Conservation (phyloP, 2,797 vertebrate genomes). For the Phoxinus dragarum region DNA sequence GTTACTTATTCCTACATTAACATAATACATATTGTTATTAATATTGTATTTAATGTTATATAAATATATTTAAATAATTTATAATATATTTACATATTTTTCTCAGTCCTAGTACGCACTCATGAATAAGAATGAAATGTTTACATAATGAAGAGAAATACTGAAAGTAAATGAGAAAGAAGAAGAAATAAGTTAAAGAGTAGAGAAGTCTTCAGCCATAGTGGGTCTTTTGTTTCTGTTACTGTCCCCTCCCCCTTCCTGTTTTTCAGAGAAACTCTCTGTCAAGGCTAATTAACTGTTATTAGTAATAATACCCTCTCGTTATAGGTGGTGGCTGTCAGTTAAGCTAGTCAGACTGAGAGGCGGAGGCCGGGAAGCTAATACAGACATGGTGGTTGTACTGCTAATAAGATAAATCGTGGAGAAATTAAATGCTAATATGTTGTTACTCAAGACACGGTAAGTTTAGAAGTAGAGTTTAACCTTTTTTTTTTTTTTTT, state of each 20-base stretch:
- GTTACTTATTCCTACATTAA: not conserved
- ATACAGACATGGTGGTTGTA: constrained; percentile 51
- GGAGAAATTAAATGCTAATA: constrained; percentile 21
- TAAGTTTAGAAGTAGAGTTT: constrained; percentile 6
- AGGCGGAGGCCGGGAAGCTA: constrained; percentile 65
- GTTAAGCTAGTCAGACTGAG: constrained; percentile 52
- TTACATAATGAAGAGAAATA: not conserved
- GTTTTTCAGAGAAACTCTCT: constrained; percentile 52
- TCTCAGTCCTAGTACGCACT: not conserved
- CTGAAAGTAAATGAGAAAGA: constrained; percentile 7
- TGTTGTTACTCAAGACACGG: not conserved
- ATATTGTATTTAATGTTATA: not conserved
- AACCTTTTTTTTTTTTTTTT: not conserved
- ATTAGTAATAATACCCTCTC: constrained; percentile 72
- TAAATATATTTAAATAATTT: not conserved
- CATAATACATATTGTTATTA: not conserved
- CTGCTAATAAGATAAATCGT: constrained; percentile 48
- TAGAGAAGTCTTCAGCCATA: constrained; percentile 45
- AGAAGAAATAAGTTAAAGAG: constrained; percentile 1
- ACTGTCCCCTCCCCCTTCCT: constrained; percentile 51
- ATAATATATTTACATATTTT: not conserved
- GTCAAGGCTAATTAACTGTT: constrained; percentile 67
- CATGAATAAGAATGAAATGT: not conserved
- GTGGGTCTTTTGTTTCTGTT: constrained; percentile 49
- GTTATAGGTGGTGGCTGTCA: constrained; percentile 70